phyloP scores from a whole-genome alignment of 1,140 invertebrate species.

The Pteromalus puparum region DNA sequence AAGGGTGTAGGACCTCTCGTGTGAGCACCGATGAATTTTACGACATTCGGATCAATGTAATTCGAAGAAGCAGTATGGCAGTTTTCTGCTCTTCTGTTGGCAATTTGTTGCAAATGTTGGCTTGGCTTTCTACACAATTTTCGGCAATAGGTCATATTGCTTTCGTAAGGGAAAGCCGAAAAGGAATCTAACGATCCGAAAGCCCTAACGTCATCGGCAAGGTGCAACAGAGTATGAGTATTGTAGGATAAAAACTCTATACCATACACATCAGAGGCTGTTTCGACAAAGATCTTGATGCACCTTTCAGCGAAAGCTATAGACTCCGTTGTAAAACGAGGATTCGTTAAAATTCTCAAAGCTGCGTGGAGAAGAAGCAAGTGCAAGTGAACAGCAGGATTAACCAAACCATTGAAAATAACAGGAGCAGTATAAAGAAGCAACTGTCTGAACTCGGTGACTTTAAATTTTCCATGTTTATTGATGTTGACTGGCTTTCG shows the following conservation, averaged over 20 bases:
- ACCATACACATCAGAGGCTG: constrained; percentile 47
- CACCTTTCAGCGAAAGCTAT: constrained; percentile 23
- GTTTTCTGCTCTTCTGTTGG: constrained; percentile 27
- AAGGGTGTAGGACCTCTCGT: background rate
- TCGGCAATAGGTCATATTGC: constrained; percentile 55
- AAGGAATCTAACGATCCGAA: constrained; percentile 48
- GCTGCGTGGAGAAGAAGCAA: too few relatives aligned
- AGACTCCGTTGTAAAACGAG: background rate
- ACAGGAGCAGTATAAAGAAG: too few relatives aligned
- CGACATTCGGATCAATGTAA: too few relatives aligned
- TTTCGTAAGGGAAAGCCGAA: constrained; percentile 57
- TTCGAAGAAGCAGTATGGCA: too few relatives aligned
- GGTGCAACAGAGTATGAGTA: constrained; percentile 54
- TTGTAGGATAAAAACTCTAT: constrained; percentile 52
- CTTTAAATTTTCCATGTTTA: too few relatives aligned
- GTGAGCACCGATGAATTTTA: background rate
- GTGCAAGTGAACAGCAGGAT: too few relatives aligned
- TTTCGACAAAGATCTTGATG: constrained; percentile 50
- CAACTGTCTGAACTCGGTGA: too few relatives aligned
- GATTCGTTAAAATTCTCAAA: constrained; percentile 6
- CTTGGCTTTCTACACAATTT: constrained; percentile 43
- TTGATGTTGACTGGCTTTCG: background rate
- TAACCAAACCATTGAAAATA: too few relatives aligned
- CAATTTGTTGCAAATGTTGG: constrained; percentile 54
- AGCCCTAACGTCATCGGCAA: constrained; percentile 54